phyloP scores from a whole-genome alignment of 2,113 vertebrate genomes.

The Hippoglossus stenolepis region DNA sequence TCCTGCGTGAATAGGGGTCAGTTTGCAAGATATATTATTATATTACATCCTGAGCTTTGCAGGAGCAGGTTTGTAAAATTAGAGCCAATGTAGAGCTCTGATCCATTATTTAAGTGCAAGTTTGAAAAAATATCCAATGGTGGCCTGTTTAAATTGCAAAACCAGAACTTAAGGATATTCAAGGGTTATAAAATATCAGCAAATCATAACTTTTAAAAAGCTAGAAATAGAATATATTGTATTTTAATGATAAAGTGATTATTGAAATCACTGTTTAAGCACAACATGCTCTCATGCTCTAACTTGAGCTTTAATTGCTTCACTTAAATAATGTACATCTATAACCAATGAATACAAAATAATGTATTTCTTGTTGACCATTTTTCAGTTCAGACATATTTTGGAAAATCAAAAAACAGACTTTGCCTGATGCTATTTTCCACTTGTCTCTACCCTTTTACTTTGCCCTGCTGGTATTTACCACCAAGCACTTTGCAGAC shows the following conservation, averaged over 20 bases:
- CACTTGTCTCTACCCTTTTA: constrained; percentile 1
- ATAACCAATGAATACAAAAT: no score
- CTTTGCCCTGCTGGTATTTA: background rate
- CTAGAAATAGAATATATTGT: no score
- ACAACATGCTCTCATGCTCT: background rate
- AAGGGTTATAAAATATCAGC: no score
- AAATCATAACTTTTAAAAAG: no score
- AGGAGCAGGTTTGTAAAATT: no score
- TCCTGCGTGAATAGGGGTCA: no score
- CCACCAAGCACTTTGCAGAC: constrained; percentile 12
- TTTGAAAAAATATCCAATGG: background rate
- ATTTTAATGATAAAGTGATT: no score
- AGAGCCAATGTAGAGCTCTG: no score
- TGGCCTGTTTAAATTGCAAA: background rate
- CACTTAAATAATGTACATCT: no score
- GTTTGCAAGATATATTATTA: no score
- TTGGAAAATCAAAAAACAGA: no score
- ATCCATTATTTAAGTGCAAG: background rate
- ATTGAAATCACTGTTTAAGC: background rate
- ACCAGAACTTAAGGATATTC: no score
- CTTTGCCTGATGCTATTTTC: background rate
- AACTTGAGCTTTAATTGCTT: background rate
- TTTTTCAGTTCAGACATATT: background rate
- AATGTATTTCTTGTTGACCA: background rate
- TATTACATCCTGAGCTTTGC: background rate